Evolutionary conservation across 2,113 vertebrate species (phyloP).

Genomic region (Arizona elegans): DNA sequence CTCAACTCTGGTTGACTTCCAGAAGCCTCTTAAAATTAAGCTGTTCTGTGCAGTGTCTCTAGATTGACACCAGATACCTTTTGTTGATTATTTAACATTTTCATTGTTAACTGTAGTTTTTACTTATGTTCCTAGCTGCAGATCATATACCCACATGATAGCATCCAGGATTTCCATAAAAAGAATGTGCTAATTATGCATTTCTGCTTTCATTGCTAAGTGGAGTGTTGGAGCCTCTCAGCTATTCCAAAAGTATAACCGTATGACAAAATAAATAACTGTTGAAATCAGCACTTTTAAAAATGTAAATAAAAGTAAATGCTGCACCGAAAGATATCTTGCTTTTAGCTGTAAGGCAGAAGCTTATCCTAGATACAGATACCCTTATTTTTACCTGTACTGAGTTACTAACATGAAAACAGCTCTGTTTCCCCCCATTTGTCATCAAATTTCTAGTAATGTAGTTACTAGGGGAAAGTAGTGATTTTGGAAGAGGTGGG

Average conservation of each 20-base stretch:
- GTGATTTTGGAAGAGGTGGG: background rate
- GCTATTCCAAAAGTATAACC: background rate
- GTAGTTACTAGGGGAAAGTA: background rate
- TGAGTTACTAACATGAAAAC: constrained; percentile 47
- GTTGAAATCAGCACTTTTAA: background rate
- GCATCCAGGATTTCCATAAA: background rate
- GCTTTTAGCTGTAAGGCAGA: constrained; percentile 21
- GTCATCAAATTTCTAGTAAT: constrained; percentile 70
- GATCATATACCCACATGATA: background rate
- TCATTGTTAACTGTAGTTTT: background rate
- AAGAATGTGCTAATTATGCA: background rate
- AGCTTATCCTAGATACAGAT: constrained; percentile 29
- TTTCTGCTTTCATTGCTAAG: background rate
- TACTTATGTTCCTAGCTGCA: background rate
- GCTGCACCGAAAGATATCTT: background rate
- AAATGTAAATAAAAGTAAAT: constrained; percentile 1
- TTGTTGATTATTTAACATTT: background rate
- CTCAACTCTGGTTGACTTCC: background rate
- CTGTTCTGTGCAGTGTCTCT: background rate
- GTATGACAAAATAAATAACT: background rate
- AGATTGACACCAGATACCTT: background rate
- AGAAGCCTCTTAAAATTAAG: background rate
- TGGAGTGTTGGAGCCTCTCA: accelerated
- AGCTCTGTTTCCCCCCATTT: constrained; percentile 39
- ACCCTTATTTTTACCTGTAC: constrained; percentile 59